A percentile compares a stretch with the other conserved stretches of the same genome.
These are phyloP conservation scores for Lacanobia wlatinum DNA, from an alignment of 2,888 invertebrate species.

Conservation along the genomic window DNA sequence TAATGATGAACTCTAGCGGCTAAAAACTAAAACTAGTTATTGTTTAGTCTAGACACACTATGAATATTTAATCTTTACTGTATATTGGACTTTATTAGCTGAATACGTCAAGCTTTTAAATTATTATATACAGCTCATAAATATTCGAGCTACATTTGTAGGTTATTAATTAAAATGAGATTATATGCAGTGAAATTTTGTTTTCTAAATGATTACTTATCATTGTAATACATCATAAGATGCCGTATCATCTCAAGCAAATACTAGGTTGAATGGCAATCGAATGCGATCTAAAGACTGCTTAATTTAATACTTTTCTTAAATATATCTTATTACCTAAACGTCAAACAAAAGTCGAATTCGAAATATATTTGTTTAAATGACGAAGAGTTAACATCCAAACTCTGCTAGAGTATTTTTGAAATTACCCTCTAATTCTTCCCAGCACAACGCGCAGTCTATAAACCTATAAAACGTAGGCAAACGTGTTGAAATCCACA, in stretches of 20 bases:
- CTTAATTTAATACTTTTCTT: too few species aligned
- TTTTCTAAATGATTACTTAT: not conserved
- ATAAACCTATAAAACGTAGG: slow-evolving; percentile 57
- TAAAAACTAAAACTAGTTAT: slow-evolving; percentile 64
- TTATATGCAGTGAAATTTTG: not conserved
- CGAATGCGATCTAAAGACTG: too few species aligned
- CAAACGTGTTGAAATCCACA: slow-evolving; percentile 57
- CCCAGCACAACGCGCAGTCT: not conserved
- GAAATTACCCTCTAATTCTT: slow-evolving; percentile 21
- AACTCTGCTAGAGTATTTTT: slow-evolving; percentile 18
- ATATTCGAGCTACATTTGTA: slow-evolving; percentile 27
- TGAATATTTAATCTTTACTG: slow-evolving; percentile 53
- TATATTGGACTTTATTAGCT: slow-evolving; percentile 36
- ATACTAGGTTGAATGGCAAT: too few species aligned
- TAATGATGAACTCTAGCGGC: slow-evolving; percentile 46
- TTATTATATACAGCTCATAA: slow-evolving; percentile 28
- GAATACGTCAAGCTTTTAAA: slow-evolving; percentile 13
- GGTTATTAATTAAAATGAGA: slow-evolving; percentile 14
- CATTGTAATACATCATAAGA: too few species aligned
- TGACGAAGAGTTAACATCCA: not conserved
- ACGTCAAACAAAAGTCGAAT: too few species aligned
- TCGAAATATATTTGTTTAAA: too few species aligned
- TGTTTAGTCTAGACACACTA: slow-evolving; percentile 54
- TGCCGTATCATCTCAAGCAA: too few species aligned
- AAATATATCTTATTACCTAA: too few species aligned